These are phyloP conservation scores for Microctenopoma lineatum DNA, from an alignment of 2,797 vertebrate species.

Conservation along the genomic window DNA sequence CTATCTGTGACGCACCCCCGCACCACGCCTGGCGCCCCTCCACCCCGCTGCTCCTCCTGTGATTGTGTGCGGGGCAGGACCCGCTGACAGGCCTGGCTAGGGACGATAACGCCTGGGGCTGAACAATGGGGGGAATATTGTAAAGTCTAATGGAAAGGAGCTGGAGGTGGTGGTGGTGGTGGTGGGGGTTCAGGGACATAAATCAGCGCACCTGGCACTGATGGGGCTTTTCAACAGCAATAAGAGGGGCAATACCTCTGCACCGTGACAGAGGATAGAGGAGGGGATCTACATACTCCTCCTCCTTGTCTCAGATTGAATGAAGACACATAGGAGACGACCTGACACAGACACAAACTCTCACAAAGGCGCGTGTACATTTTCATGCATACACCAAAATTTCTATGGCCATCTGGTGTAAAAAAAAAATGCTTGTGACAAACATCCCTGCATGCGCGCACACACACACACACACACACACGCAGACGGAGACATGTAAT, in stretches of 20 bases:
- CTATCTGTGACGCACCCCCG: conserved; percentile 19
- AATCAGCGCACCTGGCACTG: conserved; percentile 80
- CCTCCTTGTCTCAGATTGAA: conserved; percentile 54
- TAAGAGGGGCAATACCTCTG: conserved; percentile 80
- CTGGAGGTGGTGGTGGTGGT: conserved; percentile 55
- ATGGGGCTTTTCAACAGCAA: conserved; percentile 83
- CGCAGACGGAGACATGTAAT: conserved; percentile 7
- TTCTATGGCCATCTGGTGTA: background rate
- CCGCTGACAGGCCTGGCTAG: conserved; percentile 77
- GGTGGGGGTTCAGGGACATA: conserved; percentile 77
- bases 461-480: background rate
- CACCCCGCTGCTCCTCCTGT: conserved; percentile 11
- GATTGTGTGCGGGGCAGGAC: conserved; percentile 68
- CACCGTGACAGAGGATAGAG: conserved; percentile 43
- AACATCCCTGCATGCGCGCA: background rate
- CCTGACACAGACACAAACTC: conserved; percentile 33
- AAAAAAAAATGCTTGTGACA: conserved; percentile 24
- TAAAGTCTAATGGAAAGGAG: conserved; percentile 81
- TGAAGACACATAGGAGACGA: conserved; percentile 55
- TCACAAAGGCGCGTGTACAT: conserved; percentile 23
- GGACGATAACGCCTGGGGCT: conserved; percentile 72
- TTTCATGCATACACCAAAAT: conserved; percentile 47
- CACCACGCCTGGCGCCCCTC: background rate
- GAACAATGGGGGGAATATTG: conserved; percentile 83
- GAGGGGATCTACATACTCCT: conserved; percentile 47